Evolutionary conservation across 2,113 vertebrate genomes (phyloP).

Genomic region (Sphaerodactylus townsendi): DNA sequence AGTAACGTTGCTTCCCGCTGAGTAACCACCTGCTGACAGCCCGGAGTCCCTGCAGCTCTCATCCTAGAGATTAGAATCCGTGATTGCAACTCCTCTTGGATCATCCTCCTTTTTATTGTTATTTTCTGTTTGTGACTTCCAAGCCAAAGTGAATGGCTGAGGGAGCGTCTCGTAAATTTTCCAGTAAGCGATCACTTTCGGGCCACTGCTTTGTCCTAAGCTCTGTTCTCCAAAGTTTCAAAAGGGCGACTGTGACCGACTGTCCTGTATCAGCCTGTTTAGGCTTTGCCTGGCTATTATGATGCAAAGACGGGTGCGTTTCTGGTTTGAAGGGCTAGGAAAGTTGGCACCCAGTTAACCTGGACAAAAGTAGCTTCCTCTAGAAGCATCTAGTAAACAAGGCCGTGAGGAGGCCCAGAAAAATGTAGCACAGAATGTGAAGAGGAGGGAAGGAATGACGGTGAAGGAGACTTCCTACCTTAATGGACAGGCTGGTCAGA

Average conservation of each 20-base stretch:
- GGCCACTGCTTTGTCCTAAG: background rate
- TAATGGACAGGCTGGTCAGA: background rate
- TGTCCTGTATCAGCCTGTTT: background rate
- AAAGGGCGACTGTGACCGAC: too few species aligned
- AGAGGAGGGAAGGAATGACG: background rate
- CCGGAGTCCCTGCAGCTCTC: background rate
- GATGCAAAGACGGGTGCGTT: background rate
- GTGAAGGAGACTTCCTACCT: background rate
- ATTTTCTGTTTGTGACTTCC: background rate
- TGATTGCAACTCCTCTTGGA: background rate
- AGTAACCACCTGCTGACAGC: background rate
- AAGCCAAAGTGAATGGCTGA: background rate
- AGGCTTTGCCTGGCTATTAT: background rate
- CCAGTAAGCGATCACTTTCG: background rate
- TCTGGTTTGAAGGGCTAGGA: background rate
- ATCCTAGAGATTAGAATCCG: background rate
- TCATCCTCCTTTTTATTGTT: background rate
- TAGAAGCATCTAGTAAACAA: background rate
- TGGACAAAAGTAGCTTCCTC: background rate
- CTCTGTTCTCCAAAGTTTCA: background rate
- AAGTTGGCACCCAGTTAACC: background rate
- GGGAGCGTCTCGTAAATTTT: background rate
- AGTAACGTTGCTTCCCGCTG: background rate
- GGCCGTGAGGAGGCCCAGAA: constrained; percentile 6
- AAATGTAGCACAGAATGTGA: constrained; percentile 21